Evolutionary conservation across 2,113 vertebrate genomes (phyloP), one percentile per base, ranked within the genome.

Genomic region (Regulus satrapa): DNA sequence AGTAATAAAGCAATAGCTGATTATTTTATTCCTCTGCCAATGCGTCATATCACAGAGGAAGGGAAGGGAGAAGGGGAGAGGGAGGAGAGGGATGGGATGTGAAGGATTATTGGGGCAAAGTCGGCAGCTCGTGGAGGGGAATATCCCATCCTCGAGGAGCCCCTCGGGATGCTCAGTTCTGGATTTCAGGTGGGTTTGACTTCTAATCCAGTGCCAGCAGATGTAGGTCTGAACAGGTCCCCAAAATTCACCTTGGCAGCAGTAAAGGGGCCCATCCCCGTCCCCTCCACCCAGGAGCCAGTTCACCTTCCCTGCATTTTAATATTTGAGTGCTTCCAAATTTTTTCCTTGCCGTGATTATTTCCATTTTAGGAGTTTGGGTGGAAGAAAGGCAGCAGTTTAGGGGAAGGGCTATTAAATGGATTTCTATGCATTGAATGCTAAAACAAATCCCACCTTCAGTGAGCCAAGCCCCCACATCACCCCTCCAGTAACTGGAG

Each of bases 1-100:
- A 93, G 90, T 62, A 94, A 96, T 94, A 96, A 95, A 86, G 93
- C 64, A 56, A 77, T 81, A 77, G 72, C 36, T 94, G 93, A 80
- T 86, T 62, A 85, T 86, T 94, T 89, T 75, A 76, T 79, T 91
- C 75, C 71, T 78, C 54, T 96, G 89, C 74, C 94, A 87, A 49
- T 66, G 62, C 1, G 2, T 45, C 85, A 24, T 9, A 46, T 36
- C 25, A 34, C 24, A 28, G n/a, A 19, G n/a, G 29, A 52, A 64
- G 49, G 52, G 80, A 92, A 84, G 29, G 41, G 69, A 56, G 23
- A 68, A 87, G 9, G 62, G 54, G 51, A 82, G 62, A 79, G 56
- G 24, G 36, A 83, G 40, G 40, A 86, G 56, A 71, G n/a, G n/a
- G 31, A 18, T 59, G 84, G 41, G n/a, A 51, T 51, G 56, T 0